A percentile compares a stretch with the other conserved stretches of the same genome.
phyloP scores from a whole-genome alignment of 2,797 vertebrate species.

The Pitangus sulphuratus region DNA sequence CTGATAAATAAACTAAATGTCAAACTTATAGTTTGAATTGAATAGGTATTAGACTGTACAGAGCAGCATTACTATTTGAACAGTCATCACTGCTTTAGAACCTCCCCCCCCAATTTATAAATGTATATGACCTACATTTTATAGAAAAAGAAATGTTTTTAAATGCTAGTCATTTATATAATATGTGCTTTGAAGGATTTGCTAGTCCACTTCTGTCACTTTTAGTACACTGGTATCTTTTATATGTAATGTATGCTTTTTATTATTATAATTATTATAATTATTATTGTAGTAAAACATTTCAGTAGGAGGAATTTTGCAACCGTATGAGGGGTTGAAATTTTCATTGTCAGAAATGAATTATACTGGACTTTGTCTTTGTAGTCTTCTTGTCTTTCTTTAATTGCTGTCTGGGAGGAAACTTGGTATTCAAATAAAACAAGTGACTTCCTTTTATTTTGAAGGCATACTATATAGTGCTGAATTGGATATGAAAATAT shows the following conservation, averaged over 20 bases:
- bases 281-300: constrained; percentile 91
- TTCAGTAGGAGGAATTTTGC: constrained; percentile 91
- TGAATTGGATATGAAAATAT: constrained; percentile 73
- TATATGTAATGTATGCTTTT: constrained; percentile 94
- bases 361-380: constrained; percentile 87
- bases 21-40: constrained; percentile 77
- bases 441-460: constrained; percentile 78
- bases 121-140: constrained; percentile 83
- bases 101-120: constrained; percentile 75
- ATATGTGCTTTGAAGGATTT: constrained; percentile 84
- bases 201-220: constrained; percentile 86
- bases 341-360: constrained; percentile 88
- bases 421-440: constrained; percentile 80
- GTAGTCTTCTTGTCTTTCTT: constrained; percentile 84
- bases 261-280: constrained; percentile 83
- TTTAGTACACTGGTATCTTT: constrained; percentile 92
- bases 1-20: constrained; percentile 70
- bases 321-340: constrained; percentile 83
- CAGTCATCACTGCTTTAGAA: constrained; percentile 77
- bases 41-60: constrained; percentile 75
- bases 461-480: constrained; percentile 77
- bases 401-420: constrained; percentile 79
- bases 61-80: constrained; percentile 77
- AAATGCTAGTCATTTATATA: constrained; percentile 86
- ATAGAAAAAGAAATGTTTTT: constrained; percentile 82